Percentiles rank a stretch among this genome's conserved stretches.
phyloP scores from a whole-genome alignment of 2,113 vertebrate species.

The Mirounga angustirostris region DNA sequence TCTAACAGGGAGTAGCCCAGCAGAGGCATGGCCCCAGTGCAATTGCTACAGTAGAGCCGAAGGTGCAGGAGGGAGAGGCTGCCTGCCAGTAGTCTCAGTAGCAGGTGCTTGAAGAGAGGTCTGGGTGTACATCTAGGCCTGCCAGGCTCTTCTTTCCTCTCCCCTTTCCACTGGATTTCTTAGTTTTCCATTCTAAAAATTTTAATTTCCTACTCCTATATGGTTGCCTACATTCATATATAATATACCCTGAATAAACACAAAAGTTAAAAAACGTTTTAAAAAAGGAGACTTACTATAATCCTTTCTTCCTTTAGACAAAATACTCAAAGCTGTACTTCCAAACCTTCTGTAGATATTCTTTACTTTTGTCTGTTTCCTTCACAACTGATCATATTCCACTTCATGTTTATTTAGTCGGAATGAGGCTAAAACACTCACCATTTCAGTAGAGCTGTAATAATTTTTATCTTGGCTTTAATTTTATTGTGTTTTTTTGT shows the following conservation, averaged over 20 bases:
- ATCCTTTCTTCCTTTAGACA: background rate
- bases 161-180: background rate
- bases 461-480: constrained; percentile 21
- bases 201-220: background rate
- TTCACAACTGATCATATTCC: background rate
- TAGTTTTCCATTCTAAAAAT: background rate
- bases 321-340: background rate
- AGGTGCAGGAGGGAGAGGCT: background rate
- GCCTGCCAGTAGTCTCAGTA: background rate
- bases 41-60: background rate
- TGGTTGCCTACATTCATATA: background rate
- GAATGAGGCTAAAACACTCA: background rate
- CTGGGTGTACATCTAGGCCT: background rate
- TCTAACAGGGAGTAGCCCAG: background rate
- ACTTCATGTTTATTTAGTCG: background rate
- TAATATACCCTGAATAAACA: background rate
- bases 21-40: background rate
- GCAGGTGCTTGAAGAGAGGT: too few species aligned
- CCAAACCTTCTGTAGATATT: background rate
- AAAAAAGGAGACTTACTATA: background rate
- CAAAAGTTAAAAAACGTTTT: background rate
- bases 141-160: background rate
- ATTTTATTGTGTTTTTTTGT: background rate
- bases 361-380: background rate
- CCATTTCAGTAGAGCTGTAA: background rate